Base-by-base conservation (phyloP, 2,797 vertebrate genomes). In the Scolopax rusticola region DNA sequence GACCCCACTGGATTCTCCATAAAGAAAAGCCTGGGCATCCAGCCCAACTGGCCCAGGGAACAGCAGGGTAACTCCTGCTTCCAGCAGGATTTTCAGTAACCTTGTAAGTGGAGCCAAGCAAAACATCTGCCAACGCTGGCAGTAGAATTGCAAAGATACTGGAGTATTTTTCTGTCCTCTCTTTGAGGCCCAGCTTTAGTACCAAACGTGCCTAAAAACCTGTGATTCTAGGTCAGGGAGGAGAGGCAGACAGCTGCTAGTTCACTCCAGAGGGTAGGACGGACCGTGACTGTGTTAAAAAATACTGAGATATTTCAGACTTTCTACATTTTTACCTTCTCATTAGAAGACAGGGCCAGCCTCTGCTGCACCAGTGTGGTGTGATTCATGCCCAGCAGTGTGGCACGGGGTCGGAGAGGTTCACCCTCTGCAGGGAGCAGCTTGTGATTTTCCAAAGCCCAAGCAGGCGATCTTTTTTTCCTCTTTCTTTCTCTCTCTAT, bases 381-480 rank as follows among this genome's bases (percentile, higher is more conserved):
- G 15, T 67, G 84, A 69, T 65, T 36, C 2, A 0, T 82, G 86
- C 93, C 90, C 45, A 21, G 0, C 67, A 50, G 47, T 5, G 8
- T 41, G 75, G 76, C 63, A 40, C 13, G 4, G 95, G 95, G 81
- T 97, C 89, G 41, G 60, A 56, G 90, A 92, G 70, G 41, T 78
- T 91, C 71, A 17, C 59, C 77, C 40, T 71, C 95, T 15, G 28
- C 87, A 20, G 59, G 53, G 63, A 85, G 75, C 0, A 67, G 89
- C 84, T 69, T 13, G 43, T 76, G 86, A 96, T 78, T 51, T 85
- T 90, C 90, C 60, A 63, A 86, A 87, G 75, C 73, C 73, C 56
- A 19, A 59, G 89, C 64, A 36, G 77, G 78, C 23, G 0, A 83
- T 74, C 6, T 87, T 93, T 92, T 47, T 93, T 14, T 78, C 53